Percentiles rank a stretch among this genome's conserved stretches.
phyloP scores from a whole-genome alignment of 1,140 invertebrate genomes.

The Drosophila sproati region DNA sequence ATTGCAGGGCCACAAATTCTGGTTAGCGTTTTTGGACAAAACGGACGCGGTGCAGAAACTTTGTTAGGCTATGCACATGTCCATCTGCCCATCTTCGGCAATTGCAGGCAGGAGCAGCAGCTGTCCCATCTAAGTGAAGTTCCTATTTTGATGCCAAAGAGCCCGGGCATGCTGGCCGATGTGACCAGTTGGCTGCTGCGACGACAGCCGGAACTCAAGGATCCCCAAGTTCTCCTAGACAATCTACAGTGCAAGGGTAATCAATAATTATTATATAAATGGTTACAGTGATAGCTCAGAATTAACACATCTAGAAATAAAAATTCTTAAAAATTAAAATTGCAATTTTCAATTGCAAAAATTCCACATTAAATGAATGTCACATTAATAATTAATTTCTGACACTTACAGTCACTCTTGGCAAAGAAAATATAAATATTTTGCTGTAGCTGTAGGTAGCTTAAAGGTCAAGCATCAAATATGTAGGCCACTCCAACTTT shows the following conservation, averaged over 20 bases:
- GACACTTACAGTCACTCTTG: no score
- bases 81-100: constrained; percentile 77
- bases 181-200: constrained; percentile 75
- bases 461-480: no score
- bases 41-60: constrained; percentile 66
- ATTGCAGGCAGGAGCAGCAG: constrained; percentile 23
- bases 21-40: constrained; percentile 82
- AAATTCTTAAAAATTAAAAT: no score
- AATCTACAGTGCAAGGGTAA: constrained; percentile 73
- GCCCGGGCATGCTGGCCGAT: constrained; percentile 72
- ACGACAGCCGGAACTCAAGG: constrained; percentile 75
- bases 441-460: no score
- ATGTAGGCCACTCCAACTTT: no score
- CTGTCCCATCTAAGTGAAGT: constrained; percentile 33
- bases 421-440: no score
- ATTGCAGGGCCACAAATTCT: constrained; percentile 84
- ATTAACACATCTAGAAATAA: no score
- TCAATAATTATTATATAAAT: not conserved
- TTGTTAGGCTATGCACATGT: constrained; percentile 80
- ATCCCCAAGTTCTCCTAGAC: constrained; percentile 77
- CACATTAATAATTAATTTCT: no score
- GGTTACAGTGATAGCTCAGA: no score
- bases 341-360: no score
- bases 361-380: no score
- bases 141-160: constrained; percentile 73